These are phyloP conservation scores for Euglossa dilemma DNA, from an alignment of 1,140 invertebrate genomes.

Conservation along the genomic window DNA sequence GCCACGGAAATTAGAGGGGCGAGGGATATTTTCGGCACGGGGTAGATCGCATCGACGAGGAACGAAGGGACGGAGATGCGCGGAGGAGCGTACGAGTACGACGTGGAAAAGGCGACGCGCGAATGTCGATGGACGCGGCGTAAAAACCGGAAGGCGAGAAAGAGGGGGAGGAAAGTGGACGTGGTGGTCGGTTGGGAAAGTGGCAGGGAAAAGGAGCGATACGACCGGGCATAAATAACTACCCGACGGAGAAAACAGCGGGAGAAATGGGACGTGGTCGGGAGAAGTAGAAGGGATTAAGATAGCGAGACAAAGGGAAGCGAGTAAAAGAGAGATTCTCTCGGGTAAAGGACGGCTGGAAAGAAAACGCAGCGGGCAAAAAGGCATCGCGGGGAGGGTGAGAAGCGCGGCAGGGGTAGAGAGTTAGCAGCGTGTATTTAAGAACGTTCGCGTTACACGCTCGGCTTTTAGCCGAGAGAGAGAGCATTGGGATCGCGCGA, in stretches of 20 bases:
- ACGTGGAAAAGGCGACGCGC: neutral
- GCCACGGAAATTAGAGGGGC: neutral
- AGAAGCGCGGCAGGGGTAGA: neutral
- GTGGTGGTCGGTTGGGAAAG: neutral
- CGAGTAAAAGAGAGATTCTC: neutral
- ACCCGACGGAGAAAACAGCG: neutral
- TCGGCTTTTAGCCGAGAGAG: slow-evolving; percentile 60
- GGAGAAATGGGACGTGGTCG: neutral
- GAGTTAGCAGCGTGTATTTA: slow-evolving; percentile 65
- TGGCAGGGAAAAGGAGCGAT: slow-evolving; percentile 5
- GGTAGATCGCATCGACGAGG: neutral
- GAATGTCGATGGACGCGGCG: neutral
- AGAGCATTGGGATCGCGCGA: neutral
- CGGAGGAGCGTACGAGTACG: no score
- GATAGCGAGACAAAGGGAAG: slow-evolving; percentile 9
- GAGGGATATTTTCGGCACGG: neutral
- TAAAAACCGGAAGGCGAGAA: neutral
- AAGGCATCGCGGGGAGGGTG: neutral
- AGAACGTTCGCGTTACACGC: slow-evolving; percentile 66
- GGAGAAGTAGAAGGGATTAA: neutral
- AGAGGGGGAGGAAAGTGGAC: neutral
- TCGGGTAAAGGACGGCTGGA: neutral
- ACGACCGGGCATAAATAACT: neutral
- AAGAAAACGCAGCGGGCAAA: neutral
- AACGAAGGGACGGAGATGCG: neutral